These are phyloP conservation scores for Adelosebastes latens DNA, from an alignment of 2,797 vertebrate genomes.

Conservation along the genomic window DNA sequence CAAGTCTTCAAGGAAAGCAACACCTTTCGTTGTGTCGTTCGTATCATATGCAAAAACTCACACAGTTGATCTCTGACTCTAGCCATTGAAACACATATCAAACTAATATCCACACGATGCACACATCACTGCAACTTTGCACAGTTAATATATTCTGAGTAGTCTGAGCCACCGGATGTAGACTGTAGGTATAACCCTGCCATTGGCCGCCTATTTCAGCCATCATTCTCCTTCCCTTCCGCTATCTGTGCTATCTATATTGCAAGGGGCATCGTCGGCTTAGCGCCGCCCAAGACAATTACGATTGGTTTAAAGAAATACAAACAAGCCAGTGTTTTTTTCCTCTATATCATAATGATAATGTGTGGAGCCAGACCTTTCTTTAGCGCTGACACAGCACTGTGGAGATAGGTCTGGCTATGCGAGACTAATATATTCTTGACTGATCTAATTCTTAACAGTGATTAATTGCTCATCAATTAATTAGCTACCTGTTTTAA, in stretches of 20 bases:
- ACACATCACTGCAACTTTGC: neutral
- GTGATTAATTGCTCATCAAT: conserved; percentile 37
- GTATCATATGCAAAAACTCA: too few relatives aligned
- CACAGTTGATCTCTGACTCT: neutral
- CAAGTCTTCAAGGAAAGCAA: too few relatives aligned
- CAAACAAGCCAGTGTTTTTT: neutral
- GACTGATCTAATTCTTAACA: neutral
- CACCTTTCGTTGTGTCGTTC: too few relatives aligned
- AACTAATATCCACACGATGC: neutral
- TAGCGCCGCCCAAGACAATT: neutral
- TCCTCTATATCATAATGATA: neutral
- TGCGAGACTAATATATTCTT: neutral
- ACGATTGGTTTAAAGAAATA: neutral
- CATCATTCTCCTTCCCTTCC: too few relatives aligned
- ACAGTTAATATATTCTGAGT: neutral
- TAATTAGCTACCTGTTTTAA: conserved; percentile 28
- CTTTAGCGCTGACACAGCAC: neutral
- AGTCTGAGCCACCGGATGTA: too few relatives aligned
- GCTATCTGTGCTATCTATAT: too few relatives aligned
- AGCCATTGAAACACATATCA: neutral
- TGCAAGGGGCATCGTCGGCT: neutral
- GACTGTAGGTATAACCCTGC: too few relatives aligned
- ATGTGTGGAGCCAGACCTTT: neutral
- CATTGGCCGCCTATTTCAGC: too few relatives aligned
- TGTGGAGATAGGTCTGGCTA: neutral